phyloP scores from a whole-genome alignment of 2,888 invertebrate genomes.

The Villa cingulata region DNA sequence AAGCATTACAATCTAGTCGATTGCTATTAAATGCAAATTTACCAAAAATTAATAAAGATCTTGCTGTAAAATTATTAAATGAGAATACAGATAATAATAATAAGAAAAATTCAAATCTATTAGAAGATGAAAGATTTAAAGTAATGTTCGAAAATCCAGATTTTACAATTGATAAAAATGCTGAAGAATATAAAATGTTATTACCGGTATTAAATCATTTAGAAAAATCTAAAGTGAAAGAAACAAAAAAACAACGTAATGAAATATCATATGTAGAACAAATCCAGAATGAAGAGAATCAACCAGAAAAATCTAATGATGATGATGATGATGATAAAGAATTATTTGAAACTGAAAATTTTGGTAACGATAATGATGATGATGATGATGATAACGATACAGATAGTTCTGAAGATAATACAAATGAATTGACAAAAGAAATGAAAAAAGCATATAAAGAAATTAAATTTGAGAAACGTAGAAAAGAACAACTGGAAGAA shows the following conservation, averaged over 20 bases:
- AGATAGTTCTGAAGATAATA: slow-evolving; percentile 61
- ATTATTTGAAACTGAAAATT: slow-evolving; percentile 26
- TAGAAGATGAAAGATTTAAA: slow-evolving; percentile 82
- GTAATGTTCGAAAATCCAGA: slow-evolving; percentile 83
- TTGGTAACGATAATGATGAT: too few relatives aligned
- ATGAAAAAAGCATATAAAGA: slow-evolving; percentile 53
- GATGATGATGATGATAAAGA: slow-evolving; percentile 34
- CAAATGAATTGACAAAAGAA: slow-evolving; percentile 64
- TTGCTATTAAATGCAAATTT: slow-evolving; percentile 63
- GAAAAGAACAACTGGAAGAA: slow-evolving; percentile 23
- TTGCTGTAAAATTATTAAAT: slow-evolving; percentile 74
- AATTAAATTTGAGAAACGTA: slow-evolving; percentile 30
- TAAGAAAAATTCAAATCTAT: slow-evolving; percentile 47
- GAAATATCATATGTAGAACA: slow-evolving; percentile 41
- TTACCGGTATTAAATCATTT: slow-evolving; percentile 79
- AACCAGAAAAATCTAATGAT: slow-evolving; percentile 26
- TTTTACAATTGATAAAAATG: slow-evolving; percentile 76
- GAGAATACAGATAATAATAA: slow-evolving; percentile 37
- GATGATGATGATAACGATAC: slow-evolving; percentile 41
- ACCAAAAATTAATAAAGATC: slow-evolving; percentile 77
- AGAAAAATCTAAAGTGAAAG: slow-evolving; percentile 54
- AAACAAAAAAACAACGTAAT: slow-evolving; percentile 40
- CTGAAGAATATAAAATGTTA: slow-evolving; percentile 74
- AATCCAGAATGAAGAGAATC: slow-evolving; percentile 32
- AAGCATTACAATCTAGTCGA: slow-evolving; percentile 66